These are phyloP conservation scores for Archips xylosteana DNA, from an alignment of 2,888 invertebrate genomes.

Conservation along the genomic window DNA sequence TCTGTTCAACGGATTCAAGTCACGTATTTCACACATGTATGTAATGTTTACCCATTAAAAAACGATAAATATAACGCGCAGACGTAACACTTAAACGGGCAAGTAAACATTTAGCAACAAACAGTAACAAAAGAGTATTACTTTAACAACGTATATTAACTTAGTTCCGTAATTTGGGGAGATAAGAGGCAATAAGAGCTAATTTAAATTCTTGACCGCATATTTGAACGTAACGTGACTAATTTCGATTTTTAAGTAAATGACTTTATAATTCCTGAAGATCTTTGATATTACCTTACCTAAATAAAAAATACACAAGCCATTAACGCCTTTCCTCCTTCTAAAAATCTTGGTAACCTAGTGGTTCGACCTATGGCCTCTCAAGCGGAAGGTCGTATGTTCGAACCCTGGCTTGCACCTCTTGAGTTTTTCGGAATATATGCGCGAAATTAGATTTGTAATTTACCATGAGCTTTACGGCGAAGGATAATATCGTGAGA, in stretches of 20 bases:
- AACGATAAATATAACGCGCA: constrained; percentile 8
- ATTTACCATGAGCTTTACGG: too few species aligned
- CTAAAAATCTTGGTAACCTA: too few species aligned
- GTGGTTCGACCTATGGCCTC: too few species aligned
- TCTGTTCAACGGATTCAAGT: neutral
- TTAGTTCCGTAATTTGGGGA: constrained; percentile 21
- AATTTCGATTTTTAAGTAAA: neutral
- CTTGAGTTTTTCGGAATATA: too few species aligned
- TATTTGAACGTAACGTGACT: neutral
- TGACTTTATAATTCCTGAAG: too few species aligned
- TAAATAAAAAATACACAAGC: too few species aligned
- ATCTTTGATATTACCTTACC: too few species aligned
- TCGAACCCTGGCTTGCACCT: too few species aligned
- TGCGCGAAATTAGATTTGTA: too few species aligned
- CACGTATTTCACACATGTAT: constrained; percentile 10
- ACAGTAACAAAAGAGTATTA: neutral
- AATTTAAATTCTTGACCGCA: constrained; percentile 25
- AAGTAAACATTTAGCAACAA: constrained; percentile 7
- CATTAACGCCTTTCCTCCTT: too few species aligned
- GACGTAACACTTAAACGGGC: neutral
- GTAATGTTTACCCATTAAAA: constrained; percentile 17
- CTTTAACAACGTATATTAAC: neutral
- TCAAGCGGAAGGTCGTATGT: too few species aligned
- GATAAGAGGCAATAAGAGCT: constrained; percentile 17
- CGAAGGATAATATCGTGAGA: too few species aligned